Evolutionary conservation across 1,140 invertebrate genomes (phyloP).

Genomic region (Geopemphigus sp.): DNA sequence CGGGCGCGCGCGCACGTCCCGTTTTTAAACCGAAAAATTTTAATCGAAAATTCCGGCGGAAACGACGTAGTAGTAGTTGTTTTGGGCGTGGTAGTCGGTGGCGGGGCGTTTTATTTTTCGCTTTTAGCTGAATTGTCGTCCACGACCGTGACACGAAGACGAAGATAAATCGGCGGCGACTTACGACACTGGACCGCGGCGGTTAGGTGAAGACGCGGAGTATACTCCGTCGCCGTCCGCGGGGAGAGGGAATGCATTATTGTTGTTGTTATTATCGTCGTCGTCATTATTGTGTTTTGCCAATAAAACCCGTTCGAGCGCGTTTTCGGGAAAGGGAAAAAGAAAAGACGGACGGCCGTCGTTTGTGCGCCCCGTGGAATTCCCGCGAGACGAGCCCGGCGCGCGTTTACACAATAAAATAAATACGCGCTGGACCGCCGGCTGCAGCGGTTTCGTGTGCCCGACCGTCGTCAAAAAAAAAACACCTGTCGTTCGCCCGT

Average conservation of each 20-base stretch:
- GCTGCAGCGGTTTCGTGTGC: too few species aligned
- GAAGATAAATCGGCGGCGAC: background rate
- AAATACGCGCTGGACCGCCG: background rate
- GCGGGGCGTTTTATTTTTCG: too few species aligned
- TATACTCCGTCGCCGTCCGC: background rate
- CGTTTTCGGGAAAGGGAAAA: background rate
- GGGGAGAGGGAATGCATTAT: background rate
- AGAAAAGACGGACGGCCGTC: background rate
- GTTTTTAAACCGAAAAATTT: too few species aligned
- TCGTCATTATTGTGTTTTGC: constrained; percentile 35
- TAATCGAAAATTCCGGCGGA: too few species aligned
- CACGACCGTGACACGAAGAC: background rate
- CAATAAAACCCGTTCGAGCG: constrained; percentile 42
- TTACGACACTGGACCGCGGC: too few species aligned
- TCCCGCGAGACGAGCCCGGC: background rate
- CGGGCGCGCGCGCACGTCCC: too few species aligned
- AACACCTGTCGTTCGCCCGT: background rate
- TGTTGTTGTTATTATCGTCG: constrained; percentile 4
- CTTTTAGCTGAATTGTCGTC: too few species aligned
- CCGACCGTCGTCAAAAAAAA: background rate
- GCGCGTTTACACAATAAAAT: too few species aligned
- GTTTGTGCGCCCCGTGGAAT: constrained; percentile 18
- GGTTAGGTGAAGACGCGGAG: too few species aligned
- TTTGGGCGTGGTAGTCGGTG: too few species aligned
- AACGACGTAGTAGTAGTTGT: too few species aligned